These are phyloP conservation scores for Pica pica DNA, from an alignment of 2,113 vertebrate genomes.

Conservation along the genomic window DNA sequence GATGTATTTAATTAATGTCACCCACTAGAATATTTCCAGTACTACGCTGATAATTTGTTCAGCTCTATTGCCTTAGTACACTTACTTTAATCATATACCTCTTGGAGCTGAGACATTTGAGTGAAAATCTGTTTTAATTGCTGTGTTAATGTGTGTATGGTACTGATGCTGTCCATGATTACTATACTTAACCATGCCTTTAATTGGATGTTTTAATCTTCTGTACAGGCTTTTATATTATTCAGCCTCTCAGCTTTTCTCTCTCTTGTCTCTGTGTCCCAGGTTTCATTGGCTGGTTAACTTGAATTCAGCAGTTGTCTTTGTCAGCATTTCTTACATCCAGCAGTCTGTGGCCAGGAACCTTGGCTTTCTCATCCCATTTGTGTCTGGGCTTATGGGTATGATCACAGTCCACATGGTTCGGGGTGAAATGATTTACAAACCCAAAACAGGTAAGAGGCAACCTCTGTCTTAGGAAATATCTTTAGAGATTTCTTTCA, in stretches of 20 bases:
- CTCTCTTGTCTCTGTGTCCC: neutral
- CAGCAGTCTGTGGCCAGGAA: conserved; percentile 84
- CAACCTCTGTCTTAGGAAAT: neutral
- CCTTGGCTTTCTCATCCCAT: conserved; percentile 86
- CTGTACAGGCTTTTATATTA: neutral
- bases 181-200: neutral
- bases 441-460: conserved; percentile 82
- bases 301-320: conserved; percentile 83
- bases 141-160: neutral
- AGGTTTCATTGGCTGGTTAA: conserved; percentile 93
- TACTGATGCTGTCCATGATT: neutral
- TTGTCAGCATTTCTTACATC: conserved; percentile 89
- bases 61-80: neutral
- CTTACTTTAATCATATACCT: neutral
- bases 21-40: neutral
- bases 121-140: neutral
- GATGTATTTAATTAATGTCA: neutral
- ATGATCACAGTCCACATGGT: conserved; percentile 86
- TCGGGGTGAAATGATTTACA: conserved; percentile 82
- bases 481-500: neutral
- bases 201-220: neutral
- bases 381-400: conserved; percentile 82
- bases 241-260: neutral
- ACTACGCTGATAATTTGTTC: neutral
- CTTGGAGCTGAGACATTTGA: neutral